phyloP scores from a whole-genome alignment of 2,888 invertebrate species.

The Sicus ferrugineus region DNA sequence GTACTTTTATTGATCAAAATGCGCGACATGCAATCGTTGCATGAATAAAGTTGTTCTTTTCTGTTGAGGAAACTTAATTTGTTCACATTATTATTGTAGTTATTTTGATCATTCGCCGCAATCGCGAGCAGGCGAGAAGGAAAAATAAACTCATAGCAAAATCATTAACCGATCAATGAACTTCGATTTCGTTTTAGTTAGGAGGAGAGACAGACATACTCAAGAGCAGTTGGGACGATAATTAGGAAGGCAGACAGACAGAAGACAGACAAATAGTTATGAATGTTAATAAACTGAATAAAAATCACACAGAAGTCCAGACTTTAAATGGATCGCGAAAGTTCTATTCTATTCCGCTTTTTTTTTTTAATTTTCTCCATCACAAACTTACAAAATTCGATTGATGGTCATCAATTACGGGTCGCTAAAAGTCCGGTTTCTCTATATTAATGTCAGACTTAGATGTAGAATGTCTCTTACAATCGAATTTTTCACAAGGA shows the following conservation, averaged over 20 bases:
- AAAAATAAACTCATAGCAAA: constrained; percentile 33
- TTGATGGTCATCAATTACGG: too few species aligned
- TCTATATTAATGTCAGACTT: too few species aligned
- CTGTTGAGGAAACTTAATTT: background rate
- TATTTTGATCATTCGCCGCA: background rate
- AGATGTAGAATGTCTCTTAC: too few species aligned
- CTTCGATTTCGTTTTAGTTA: constrained; percentile 21
- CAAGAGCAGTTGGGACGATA: background rate
- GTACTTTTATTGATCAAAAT: constrained; percentile 23
- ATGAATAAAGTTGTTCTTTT: background rate
- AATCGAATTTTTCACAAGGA: too few species aligned
- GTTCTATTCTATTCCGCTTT: too few species aligned
- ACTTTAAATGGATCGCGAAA: background rate
- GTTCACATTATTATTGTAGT: background rate
- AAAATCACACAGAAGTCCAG: background rate
- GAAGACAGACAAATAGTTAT: background rate
- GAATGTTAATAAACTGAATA: background rate
- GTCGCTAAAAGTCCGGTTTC: too few species aligned
- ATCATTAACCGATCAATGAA: constrained; percentile 39
- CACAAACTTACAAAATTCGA: too few species aligned
- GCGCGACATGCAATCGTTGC: constrained; percentile 1
- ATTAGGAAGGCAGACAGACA: constrained; percentile 10
- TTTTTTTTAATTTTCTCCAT: too few species aligned
- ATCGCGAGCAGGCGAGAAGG: background rate
- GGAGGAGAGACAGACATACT: background rate